Percentiles rank a stretch among this genome's conserved stretches.
Conservation (phyloP, 2,888 invertebrate genomes). For the Neocrepidodera transversa region DNA sequence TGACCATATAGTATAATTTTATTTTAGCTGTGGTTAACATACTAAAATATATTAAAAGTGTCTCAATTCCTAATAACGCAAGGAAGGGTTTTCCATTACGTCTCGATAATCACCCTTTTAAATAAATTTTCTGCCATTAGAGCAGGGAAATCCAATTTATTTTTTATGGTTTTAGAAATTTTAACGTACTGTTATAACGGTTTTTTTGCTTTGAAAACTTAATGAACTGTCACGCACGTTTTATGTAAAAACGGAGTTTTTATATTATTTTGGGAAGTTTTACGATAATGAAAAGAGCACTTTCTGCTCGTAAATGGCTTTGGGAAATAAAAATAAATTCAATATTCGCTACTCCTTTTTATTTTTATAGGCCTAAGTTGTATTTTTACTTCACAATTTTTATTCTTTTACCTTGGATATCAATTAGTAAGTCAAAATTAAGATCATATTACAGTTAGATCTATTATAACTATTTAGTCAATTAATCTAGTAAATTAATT, state of each 20-base stretch:
- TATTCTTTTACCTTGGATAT: too few species aligned
- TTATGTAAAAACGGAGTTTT: conserved; percentile 3
- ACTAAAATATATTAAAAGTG: too few species aligned
- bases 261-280: conserved; percentile 11
- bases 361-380: conserved; percentile 13
- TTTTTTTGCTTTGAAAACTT: background rate
- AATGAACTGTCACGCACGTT: conserved; percentile 4
- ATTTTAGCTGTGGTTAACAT: too few species aligned
- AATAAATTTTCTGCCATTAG: background rate
- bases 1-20: too few species aligned
- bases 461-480: too few species aligned
- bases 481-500: too few species aligned
- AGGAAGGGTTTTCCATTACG: background rate
- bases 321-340: conserved; percentile 21
- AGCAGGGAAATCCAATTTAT: background rate
- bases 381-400: too few species aligned
- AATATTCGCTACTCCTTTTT: conserved; percentile 19
- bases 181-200: background rate
- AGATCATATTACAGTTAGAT: too few species aligned
- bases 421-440: too few species aligned
- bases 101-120: background rate
- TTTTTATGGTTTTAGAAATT: background rate
- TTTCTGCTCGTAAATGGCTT: conserved; percentile 9
- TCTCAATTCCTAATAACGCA: too few species aligned
- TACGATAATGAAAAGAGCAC: conserved; percentile 19